Evolutionary conservation across 2,113 vertebrate genomes (phyloP).

Genomic region (Nyctereutes procyonoides): DNA sequence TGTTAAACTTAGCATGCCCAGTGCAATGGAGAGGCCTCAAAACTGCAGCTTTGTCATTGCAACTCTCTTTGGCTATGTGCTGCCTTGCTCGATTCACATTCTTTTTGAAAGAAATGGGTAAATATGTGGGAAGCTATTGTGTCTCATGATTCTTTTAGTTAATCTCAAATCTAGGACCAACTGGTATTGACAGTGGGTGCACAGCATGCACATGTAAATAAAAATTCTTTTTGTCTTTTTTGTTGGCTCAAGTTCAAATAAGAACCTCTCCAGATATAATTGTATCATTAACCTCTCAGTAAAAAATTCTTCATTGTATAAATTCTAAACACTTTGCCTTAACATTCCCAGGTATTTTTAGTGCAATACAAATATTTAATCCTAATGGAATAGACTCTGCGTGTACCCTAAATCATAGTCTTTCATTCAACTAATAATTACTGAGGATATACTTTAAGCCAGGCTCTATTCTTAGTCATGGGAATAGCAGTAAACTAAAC

Average conservation of each 20-base stretch:
- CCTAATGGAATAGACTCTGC: not conserved
- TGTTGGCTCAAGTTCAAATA: slow-evolving; percentile 9
- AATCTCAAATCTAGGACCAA: not conserved
- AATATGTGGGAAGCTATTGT: not conserved
- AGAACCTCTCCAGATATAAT: slow-evolving; percentile 13
- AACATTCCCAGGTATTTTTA: not conserved
- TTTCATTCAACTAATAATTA: not conserved
- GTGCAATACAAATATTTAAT: not conserved
- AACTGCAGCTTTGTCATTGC: not conserved
- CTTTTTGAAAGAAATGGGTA: not conserved
- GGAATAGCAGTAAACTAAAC: not conserved
- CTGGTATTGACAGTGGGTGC: not conserved
- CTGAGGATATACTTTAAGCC: not conserved
- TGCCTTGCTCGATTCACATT: not conserved
- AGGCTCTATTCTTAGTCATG: not conserved
- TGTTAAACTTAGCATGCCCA: not conserved
- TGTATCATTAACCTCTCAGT: not conserved
- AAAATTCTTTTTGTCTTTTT: not conserved
- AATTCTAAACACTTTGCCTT: not conserved
- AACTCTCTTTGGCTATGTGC: not conserved
- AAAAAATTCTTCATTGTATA: slow-evolving; percentile 16
- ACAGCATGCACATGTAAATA: not conserved
- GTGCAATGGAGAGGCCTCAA: not conserved
- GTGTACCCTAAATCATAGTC: not conserved
- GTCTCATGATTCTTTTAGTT: not conserved